These are phyloP conservation scores for Microplitis deprimator DNA, from an alignment of 2,888 invertebrate genomes.

Conservation along the genomic window DNA sequence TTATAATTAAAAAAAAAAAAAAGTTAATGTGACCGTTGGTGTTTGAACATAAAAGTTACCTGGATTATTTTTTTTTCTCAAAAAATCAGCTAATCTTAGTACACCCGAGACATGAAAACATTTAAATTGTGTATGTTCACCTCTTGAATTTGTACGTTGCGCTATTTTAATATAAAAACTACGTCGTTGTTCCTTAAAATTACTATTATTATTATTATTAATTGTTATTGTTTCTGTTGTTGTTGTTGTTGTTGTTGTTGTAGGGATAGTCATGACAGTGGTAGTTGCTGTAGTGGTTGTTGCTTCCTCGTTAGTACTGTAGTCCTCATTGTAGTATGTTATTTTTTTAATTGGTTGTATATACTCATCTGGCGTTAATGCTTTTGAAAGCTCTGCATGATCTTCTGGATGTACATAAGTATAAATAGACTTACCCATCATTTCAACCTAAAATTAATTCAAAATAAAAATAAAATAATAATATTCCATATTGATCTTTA, in stretches of 20 bases:
- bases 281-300: slow-evolving; percentile 33
- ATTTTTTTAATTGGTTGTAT: slow-evolving; percentile 45
- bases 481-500: slow-evolving; percentile 20
- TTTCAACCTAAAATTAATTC: slow-evolving; percentile 79
- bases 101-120: slow-evolving; percentile 72
- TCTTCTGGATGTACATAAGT: slow-evolving; percentile 87
- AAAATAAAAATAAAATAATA: too few relatives aligned
- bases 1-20: slow-evolving; percentile 33
- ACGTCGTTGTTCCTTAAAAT: slow-evolving; percentile 65
- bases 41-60: not conserved
- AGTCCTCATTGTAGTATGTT: slow-evolving; percentile 73
- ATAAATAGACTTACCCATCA: slow-evolving; percentile 86
- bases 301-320: slow-evolving; percentile 69
- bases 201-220: slow-evolving; percentile 8
- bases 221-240: not conserved
- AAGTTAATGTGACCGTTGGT: not conserved
- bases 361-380: slow-evolving; percentile 73
- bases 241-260: not conserved
- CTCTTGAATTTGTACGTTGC: slow-evolving; percentile 71
- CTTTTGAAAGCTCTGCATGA: slow-evolving; percentile 80
- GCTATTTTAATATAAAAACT: slow-evolving; percentile 72
- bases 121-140: slow-evolving; percentile 73
- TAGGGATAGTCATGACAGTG: not conserved
- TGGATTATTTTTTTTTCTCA: slow-evolving; percentile 46
- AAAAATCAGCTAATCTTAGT: slow-evolving; percentile 65